Conservation (phyloP, 2,113 vertebrate genomes). For the Catharus minimus region DNA sequence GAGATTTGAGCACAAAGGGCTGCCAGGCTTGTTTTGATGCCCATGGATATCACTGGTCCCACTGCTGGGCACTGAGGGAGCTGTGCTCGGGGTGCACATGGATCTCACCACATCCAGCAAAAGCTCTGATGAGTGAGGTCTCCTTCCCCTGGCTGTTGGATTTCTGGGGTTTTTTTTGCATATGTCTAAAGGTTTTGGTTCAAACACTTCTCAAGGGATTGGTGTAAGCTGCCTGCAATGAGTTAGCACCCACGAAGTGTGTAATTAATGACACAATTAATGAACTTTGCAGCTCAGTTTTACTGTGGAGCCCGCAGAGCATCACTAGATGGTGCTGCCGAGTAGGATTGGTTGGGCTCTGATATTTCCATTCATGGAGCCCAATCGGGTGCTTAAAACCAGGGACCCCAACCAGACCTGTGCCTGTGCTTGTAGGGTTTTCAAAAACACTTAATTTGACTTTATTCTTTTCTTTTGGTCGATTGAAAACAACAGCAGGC, state of each 20-base stretch:
- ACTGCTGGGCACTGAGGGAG: background rate
- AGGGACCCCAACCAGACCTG: background rate
- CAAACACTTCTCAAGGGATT: background rate
- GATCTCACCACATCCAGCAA: accelerated
- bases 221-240: background rate
- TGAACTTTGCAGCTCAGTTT: background rate
- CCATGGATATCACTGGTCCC: accelerated
- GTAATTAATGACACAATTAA: background rate
- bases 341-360: background rate
- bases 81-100: accelerated
- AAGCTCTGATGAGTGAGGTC: background rate
- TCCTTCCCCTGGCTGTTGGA: background rate
- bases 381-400: background rate
- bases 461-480: background rate
- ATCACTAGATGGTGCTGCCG: conserved; percentile 29
- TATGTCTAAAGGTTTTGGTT: background rate
- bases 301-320: background rate
- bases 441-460: background rate
- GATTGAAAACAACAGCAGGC: background rate
- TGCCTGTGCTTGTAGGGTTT: background rate
- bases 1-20: background rate
- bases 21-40: background rate
- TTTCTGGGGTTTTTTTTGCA: background rate
- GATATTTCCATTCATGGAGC: background rate
- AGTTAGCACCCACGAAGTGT: background rate